Conservation (phyloP, 2,797 vertebrate genomes). For the Gallirallus australis region DNA sequence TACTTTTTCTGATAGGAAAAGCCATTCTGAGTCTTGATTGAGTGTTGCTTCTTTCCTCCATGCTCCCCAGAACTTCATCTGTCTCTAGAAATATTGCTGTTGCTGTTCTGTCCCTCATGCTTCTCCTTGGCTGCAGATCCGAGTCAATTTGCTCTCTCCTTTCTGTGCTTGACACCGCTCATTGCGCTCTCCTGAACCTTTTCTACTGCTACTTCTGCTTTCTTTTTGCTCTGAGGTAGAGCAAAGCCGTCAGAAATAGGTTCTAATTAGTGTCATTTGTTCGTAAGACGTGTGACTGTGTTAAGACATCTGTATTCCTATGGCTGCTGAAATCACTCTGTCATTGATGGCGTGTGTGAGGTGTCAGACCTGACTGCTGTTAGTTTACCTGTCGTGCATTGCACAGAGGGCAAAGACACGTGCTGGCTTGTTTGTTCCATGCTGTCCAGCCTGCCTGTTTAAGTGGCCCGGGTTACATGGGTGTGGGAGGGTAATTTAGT, state of each 20-base stretch:
- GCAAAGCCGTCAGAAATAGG: background rate
- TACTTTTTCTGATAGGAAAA: background rate
- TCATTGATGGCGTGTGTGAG: background rate
- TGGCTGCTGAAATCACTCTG: fast-evolving
- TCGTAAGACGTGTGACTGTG: background rate
- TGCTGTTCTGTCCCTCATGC: background rate
- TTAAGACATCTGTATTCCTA: background rate
- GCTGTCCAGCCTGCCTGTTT: background rate
- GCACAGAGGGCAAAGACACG: background rate
- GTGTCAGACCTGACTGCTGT: background rate
- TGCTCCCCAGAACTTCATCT: background rate
- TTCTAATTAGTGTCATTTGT: background rate
- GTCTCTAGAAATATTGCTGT: fast-evolving
- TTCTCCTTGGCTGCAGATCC: background rate
- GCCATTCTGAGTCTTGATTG: background rate
- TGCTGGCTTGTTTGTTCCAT: background rate
- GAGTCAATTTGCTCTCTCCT: background rate
- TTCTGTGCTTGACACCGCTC: background rate
- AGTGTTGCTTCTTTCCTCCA: background rate
- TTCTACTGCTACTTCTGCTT: background rate
- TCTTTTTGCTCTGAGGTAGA: background rate
- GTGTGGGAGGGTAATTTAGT: background rate
- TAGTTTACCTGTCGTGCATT: background rate
- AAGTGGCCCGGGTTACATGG: fast-evolving
- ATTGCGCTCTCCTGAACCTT: background rate